Evolutionary conservation across 2,797 vertebrate genomes (phyloP).

Genomic region (Podarcis lilfordi): DNA sequence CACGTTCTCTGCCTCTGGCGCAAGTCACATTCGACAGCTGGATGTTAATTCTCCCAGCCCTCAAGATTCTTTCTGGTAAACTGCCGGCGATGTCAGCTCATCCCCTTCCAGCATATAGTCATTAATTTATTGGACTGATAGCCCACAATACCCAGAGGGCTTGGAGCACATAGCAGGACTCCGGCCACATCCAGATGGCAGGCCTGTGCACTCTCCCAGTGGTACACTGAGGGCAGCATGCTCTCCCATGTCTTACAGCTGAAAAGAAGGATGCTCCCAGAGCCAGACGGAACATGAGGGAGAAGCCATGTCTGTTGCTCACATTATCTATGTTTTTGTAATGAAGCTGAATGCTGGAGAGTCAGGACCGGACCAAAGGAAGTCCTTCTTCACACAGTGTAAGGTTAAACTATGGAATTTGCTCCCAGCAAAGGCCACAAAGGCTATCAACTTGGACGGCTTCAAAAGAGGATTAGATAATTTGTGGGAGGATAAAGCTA

Average conservation of each 20-base stretch:
- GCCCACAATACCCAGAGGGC: neutral
- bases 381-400: too few species aligned
- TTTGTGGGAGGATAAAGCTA: too few species aligned
- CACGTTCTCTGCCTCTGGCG: constrained; percentile 5
- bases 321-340: too few species aligned
- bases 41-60: neutral
- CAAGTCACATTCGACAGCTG: neutral
- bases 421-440: too few species aligned
- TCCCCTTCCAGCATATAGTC: neutral
- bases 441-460: too few species aligned
- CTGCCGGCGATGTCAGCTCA: neutral
- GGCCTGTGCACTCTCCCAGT: too few species aligned
- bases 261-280: neutral
- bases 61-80: neutral
- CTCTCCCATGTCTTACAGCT: neutral
- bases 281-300: neutral
- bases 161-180: neutral
- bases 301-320: too few species aligned
- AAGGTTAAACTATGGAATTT: too few species aligned
- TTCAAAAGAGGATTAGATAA: too few species aligned
- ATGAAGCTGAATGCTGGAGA: too few species aligned
- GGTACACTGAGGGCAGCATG: neutral
- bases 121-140: neutral
- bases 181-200: neutral
- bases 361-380: too few species aligned